Conservation (phyloP, 2,797 vertebrate species). For the Clarias laeviceps region DNA sequence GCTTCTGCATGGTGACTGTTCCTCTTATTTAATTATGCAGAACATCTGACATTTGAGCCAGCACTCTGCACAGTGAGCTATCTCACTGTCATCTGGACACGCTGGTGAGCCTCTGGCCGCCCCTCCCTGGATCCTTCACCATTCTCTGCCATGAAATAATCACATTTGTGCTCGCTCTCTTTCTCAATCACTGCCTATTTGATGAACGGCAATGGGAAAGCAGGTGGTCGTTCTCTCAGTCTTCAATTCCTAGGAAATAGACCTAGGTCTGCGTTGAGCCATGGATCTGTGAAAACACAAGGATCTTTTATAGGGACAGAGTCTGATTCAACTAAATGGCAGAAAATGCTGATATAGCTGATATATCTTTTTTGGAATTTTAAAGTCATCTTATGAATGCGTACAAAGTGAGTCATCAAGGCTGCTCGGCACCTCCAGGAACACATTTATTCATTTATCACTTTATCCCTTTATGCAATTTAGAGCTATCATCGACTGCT, state of each 20-base stretch:
- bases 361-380: conserved; percentile 21
- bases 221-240: conserved; percentile 16
- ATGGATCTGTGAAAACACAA: neutral
- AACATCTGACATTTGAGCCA: conserved; percentile 64
- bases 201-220: conserved; percentile 17
- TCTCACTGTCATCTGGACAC: conserved; percentile 57
- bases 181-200: conserved; percentile 32
- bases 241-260: neutral
- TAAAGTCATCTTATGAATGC: neutral
- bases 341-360: conserved; percentile 8
- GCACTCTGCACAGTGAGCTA: conserved; percentile 60
- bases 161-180: conserved; percentile 37
- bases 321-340: neutral
- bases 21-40: conserved; percentile 64
- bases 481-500: conserved; percentile 4
- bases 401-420: neutral
- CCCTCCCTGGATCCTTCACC: conserved; percentile 29
- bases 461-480: neutral
- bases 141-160: conserved; percentile 39
- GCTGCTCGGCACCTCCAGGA: neutral
- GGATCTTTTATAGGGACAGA: neutral
- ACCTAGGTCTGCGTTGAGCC: neutral
- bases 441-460: neutral
- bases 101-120: conserved; percentile 38
- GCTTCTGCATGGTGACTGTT: conserved; percentile 24